Evolutionary conservation across 2,797 vertebrate species (phyloP).

Genomic region (Microctenopoma lineatum): DNA sequence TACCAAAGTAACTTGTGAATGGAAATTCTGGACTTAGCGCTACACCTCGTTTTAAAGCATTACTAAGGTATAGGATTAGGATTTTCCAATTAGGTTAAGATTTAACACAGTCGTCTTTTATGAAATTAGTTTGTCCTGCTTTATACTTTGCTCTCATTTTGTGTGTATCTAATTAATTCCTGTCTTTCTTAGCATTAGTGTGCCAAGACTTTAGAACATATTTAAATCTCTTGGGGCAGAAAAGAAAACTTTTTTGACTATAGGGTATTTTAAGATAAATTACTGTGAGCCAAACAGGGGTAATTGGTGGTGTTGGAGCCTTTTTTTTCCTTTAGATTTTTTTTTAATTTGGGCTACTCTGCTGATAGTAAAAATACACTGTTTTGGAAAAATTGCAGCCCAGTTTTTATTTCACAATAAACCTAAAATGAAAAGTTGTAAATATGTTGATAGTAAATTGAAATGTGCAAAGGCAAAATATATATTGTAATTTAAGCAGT

Average conservation of each 20-base stretch:
- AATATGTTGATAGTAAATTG: too few species aligned
- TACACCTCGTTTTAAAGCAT: conserved; percentile 67
- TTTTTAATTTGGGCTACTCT: conserved; percentile 51
- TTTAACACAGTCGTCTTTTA: conserved; percentile 71
- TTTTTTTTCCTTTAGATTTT: conserved; percentile 65
- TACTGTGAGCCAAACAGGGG: conserved; percentile 64
- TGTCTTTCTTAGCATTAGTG: conserved; percentile 69
- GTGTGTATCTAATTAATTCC: conserved; percentile 76
- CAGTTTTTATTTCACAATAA: too few species aligned
- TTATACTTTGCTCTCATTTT: conserved; percentile 73
- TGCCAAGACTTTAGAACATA: conserved; percentile 67
- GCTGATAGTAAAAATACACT: conserved; percentile 14
- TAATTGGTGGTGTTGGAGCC: conserved; percentile 68
- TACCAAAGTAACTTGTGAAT: conserved; percentile 49
- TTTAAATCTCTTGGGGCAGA: conserved; percentile 63
- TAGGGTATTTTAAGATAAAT: conserved; percentile 73
- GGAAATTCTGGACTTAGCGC: conserved; percentile 46
- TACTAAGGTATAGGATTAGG: conserved; percentile 72
- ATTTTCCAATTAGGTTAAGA: conserved; percentile 75
- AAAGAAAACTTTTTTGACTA: conserved; percentile 61
- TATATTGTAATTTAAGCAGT: too few species aligned
- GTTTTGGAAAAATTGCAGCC: too few species aligned
- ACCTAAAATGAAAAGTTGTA: too few species aligned
- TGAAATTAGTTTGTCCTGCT: conserved; percentile 77
- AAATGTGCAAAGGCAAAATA: too few species aligned